Evolutionary conservation across 2,888 invertebrate genomes (phyloP).

Genomic region (Platerodrilus igneus): DNA sequence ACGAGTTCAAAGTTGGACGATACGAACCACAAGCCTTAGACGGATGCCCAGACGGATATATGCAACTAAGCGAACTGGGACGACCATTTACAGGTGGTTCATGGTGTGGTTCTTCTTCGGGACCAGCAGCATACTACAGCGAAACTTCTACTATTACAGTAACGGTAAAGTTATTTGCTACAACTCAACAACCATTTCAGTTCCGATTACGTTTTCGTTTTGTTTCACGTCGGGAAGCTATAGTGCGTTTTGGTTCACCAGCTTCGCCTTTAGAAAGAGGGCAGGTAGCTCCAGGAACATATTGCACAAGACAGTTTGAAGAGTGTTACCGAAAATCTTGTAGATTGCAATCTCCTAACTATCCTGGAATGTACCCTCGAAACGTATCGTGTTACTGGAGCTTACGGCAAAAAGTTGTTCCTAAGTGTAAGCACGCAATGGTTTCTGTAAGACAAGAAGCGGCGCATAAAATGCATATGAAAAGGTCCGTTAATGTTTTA

Average conservation of each 20-base stretch:
- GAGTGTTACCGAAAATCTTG: slow-evolving; percentile 82
- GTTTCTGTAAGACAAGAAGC: slow-evolving; percentile 77
- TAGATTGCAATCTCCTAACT: slow-evolving; percentile 84
- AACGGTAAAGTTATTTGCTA: slow-evolving; percentile 71
- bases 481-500: slow-evolving; percentile 61
- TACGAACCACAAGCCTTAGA: slow-evolving; percentile 69
- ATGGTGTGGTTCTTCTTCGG: slow-evolving; percentile 82
- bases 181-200: slow-evolving; percentile 71
- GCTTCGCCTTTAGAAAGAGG: slow-evolving; percentile 78
- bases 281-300: slow-evolving; percentile 62
- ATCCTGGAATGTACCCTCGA: slow-evolving; percentile 81
- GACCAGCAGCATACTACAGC: slow-evolving; percentile 81
- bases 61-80: slow-evolving; percentile 81
- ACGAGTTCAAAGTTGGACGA: slow-evolving; percentile 81
- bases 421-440: slow-evolving; percentile 88
- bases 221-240: slow-evolving; percentile 72
- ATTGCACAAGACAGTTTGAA: slow-evolving; percentile 74
- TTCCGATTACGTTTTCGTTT: slow-evolving; percentile 78
- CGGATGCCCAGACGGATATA: slow-evolving; percentile 84
- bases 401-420: slow-evolving; percentile 76
- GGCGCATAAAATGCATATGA: slow-evolving; percentile 68
- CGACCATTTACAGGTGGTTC: slow-evolving; percentile 85
- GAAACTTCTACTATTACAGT: slow-evolving; percentile 87
- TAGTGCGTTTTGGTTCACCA: slow-evolving; percentile 72
- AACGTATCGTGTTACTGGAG: slow-evolving; percentile 92